Evolutionary conservation across 2,888 invertebrate species (phyloP), one percentile per base, ranked within the genome.

Genomic region (Agriopis leucophaearia): DNA sequence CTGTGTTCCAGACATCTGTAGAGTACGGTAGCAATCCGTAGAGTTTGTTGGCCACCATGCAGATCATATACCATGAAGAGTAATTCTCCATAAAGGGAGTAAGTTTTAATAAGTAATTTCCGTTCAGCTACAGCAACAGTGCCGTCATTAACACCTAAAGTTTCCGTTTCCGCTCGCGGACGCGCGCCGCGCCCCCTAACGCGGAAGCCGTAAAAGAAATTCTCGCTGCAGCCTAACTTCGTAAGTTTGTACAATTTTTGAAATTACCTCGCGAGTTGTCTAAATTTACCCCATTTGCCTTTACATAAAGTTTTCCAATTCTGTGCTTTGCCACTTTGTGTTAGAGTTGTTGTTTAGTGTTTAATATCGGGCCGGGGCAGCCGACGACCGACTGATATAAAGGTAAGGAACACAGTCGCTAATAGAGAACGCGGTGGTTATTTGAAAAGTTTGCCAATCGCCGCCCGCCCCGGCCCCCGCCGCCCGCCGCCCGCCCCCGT

Each of bases 371-470:
- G 48, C n/a, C 47, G 18, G 55, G 50, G 66, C 52, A 54, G 66
- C 62, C 64, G 68, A 66, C 66, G 58, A 38, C 42, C 66, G 58
- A 38, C 42, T 44, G 44, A 1, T 7, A 35, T 66, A 44, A 66
- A 48, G 44, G 72, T 68, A 67, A 68, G 74, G 73, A 68, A 66
- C 75, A 71, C 66, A 70, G 74, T 72, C 66, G 76, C 81, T 86
- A 85, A 85, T 84, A 83, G 83, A 84, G 81, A 83, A 82, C 76
- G 81, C 78, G 77, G 72, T 70, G 79, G 82, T 85, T 87, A 84
- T 85, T 81, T 78, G 79, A 79, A 82, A 87, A 87, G 78, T 82
- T 84, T 76, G 69, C 73, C 82, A 78, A 82, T 83, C 77, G 73
- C 55, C 70, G 56, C 55, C 47, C 12, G 18, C 18, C 51, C 38